Base-by-base conservation (phyloP, 2,888 invertebrate species). In the Drosophila meridiana region DNA sequence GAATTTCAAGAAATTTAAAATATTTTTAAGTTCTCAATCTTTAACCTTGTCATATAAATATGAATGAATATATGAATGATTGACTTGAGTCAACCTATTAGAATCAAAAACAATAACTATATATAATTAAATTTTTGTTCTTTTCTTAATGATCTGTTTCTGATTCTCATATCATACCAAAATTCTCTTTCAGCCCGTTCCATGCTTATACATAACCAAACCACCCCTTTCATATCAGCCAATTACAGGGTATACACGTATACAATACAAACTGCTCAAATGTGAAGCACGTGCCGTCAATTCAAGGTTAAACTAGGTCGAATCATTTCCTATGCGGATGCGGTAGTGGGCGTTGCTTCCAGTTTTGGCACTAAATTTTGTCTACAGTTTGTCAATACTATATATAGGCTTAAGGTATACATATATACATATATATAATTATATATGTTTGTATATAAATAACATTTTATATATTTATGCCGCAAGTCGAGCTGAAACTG, bases 281-380 rank as follows among this genome's bases (percentile, higher is more conserved):
- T 65, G 52, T 65, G 57, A 73, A 70, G 61, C 78, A 62, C 61
- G 86, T 86, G 77, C 74, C 82, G 36, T 55, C 63, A 47, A 43
- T 30, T 72, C 78, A 83, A 47, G 82, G 78, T 70, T 57, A 42
- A 47, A 14, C 11, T 11, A 26, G 67, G 56, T 11, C 47, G 2
- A 47, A 45, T 14, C 50, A 55, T 69, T 78, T 80, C 81, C 68
- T 81, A 74, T 81, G 57, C 78, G 79, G 73, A 80, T 73, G 69
- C 67, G 73, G 42, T 53, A 60, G 59, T 59, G 62, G 50, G 48
- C 43, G 57, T 45, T 40, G 28, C 47, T 56, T 36, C 28, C 26
- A 57, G 7, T 58, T 58, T 69, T 61, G 11, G 6, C 50, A 2
- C 4, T 52, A 20, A 61, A 55, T 50, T 69, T 55, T 42, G 40